A percentile compares a stretch with the other conserved stretches of the same genome.
Evolutionary conservation across 2,888 invertebrate species (phyloP).

Genomic region (Eristalinus sepulchralis): DNA sequence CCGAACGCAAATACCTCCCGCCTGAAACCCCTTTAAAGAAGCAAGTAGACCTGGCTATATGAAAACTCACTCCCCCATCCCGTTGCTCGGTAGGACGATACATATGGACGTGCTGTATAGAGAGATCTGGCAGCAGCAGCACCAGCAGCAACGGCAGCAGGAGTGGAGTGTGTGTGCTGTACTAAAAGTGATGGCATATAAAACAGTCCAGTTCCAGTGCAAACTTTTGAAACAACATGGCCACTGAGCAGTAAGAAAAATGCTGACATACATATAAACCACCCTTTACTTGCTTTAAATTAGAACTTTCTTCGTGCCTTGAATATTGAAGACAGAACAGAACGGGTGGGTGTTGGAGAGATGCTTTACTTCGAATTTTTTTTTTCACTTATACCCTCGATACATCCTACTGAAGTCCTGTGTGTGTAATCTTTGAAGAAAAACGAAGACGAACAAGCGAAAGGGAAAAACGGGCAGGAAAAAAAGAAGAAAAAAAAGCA

Average conservation of each 20-base stretch:
- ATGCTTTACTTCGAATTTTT: slow-evolving; percentile 70
- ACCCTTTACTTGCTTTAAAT: slow-evolving; percentile 78
- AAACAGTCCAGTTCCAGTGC: slow-evolving; percentile 69
- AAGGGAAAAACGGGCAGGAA: slow-evolving; percentile 40
- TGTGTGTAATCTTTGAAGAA: slow-evolving; percentile 68
- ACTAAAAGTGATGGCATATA: slow-evolving; percentile 71
- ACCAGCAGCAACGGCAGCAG: background rate
- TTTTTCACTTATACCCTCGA: slow-evolving; percentile 65
- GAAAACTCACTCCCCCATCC: background rate
- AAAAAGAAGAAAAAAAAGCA: slow-evolving; percentile 23
- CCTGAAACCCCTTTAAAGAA: slow-evolving; percentile 57
- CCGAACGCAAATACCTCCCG: slow-evolving; percentile 65
- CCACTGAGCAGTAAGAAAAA: slow-evolving; percentile 71
- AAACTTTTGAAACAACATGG: slow-evolving; percentile 70
- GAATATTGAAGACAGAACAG: slow-evolving; percentile 79
- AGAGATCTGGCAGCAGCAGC: background rate
- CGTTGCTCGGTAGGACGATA: slow-evolving; percentile 28
- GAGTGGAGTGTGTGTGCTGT: slow-evolving; percentile 36
- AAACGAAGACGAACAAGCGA: slow-evolving; percentile 26
- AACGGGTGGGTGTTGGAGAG: slow-evolving; percentile 74
- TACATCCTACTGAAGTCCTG: slow-evolving; percentile 62
- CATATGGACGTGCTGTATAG: slow-evolving; percentile 48
- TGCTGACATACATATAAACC: slow-evolving; percentile 72
- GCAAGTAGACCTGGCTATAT: slow-evolving; percentile 35
- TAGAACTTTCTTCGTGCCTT: slow-evolving; percentile 81